These are phyloP conservation scores for Rhagophthalmus giganteus DNA, from an alignment of 2,888 invertebrate species.

Conservation along the genomic window DNA sequence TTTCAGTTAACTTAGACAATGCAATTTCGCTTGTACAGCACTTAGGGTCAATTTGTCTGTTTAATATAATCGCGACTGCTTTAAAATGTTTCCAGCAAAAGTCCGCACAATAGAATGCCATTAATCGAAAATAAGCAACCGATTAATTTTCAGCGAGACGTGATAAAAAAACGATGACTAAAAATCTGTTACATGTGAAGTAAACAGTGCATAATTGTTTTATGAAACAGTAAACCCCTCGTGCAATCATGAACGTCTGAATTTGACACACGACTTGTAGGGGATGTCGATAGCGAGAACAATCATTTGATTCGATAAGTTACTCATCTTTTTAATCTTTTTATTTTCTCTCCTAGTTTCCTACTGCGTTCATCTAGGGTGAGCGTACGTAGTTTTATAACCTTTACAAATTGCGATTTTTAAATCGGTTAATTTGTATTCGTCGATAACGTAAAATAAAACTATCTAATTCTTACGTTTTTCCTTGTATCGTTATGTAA, in stretches of 20 bases:
- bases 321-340: slow-evolving; percentile 39
- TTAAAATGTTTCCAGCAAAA: no score
- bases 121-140: slow-evolving; percentile 1
- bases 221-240: slow-evolving; percentile 38
- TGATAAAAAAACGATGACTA: slow-evolving; percentile 21
- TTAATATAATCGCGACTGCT: background rate
- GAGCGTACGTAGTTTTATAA: slow-evolving; percentile 25
- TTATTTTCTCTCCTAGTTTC: slow-evolving; percentile 29
- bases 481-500: no score
- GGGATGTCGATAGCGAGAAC: slow-evolving; percentile 34
- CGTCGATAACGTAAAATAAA: no score
- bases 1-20: slow-evolving; percentile 18
- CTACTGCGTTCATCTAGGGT: slow-evolving; percentile 18
- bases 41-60: slow-evolving; percentile 4
- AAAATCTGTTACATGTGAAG: slow-evolving; percentile 34
- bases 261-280: slow-evolving; percentile 40
- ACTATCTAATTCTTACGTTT: no score
- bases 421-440: no score
- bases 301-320: slow-evolving; percentile 34
- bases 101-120: no score
- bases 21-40: slow-evolving; percentile 8
- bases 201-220: slow-evolving; percentile 42
- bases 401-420: no score
- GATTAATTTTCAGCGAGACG: slow-evolving; percentile 31
- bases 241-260: slow-evolving; percentile 40